Conservation (phyloP, 2,888 invertebrate species). For the Mystacides longicornis region DNA sequence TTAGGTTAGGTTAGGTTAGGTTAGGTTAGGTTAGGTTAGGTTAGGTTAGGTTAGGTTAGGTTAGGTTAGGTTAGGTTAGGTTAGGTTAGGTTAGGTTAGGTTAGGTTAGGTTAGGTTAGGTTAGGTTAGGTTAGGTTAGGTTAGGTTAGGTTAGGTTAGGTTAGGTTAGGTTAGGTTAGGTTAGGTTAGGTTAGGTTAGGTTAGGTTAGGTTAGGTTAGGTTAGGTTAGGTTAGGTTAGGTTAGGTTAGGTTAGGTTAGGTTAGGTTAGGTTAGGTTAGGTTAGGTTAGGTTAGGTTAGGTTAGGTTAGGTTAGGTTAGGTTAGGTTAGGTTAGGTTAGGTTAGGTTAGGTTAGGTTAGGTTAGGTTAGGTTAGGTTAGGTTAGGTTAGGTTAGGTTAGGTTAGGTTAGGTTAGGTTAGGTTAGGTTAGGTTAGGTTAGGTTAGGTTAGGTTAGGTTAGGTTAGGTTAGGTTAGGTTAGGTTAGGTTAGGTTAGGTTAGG, state of each 20-base stretch:
- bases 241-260: slow-evolving; percentile 2
- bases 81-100: slow-evolving; percentile 2
- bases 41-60: slow-evolving; percentile 2
- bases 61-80: slow-evolving; percentile 2
- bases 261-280: slow-evolving; percentile 2
- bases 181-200: slow-evolving; percentile 2
- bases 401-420: slow-evolving; percentile 2
- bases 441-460: slow-evolving; percentile 2
- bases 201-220: slow-evolving; percentile 2
- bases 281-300: slow-evolving; percentile 2
- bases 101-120: slow-evolving; percentile 2
- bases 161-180: slow-evolving; percentile 2
- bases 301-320: slow-evolving; percentile 2
- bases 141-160: slow-evolving; percentile 2
- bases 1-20: slow-evolving; percentile 6
- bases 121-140: slow-evolving; percentile 2
- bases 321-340: slow-evolving; percentile 2
- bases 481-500: slow-evolving; percentile 2
- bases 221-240: slow-evolving; percentile 2
- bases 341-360: slow-evolving; percentile 2
- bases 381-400: slow-evolving; percentile 2
- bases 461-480: slow-evolving; percentile 2
- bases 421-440: slow-evolving; percentile 2
- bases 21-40: slow-evolving; percentile 2
- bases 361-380: slow-evolving; percentile 2